Evolutionary conservation across 2,888 invertebrate genomes (phyloP).

Genomic region (Halocaridina rubra): DNA sequence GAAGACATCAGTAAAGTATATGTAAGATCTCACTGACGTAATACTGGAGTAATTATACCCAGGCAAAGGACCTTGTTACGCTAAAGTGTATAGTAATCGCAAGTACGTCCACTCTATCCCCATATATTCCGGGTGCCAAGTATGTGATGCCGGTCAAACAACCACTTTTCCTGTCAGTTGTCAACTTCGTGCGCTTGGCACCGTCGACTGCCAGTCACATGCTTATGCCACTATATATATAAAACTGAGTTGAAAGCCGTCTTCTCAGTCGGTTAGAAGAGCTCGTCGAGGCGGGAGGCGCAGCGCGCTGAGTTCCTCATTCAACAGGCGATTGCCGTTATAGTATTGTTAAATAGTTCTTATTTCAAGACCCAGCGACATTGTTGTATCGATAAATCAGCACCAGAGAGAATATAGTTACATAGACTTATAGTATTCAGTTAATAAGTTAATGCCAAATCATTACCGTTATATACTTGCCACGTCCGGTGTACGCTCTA

Average conservation of each 20-base stretch:
- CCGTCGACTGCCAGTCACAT: conserved; percentile 25
- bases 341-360: no score
- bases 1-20: background rate
- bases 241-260: background rate
- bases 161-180: background rate
- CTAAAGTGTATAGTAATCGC: background rate
- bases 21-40: background rate
- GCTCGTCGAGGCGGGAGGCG: background rate
- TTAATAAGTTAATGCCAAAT: no score
- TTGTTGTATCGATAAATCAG: no score
- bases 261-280: conserved; percentile 43
- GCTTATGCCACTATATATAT: conserved; percentile 47
- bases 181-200: conserved; percentile 26
- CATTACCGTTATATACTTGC: no score
- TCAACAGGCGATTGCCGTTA: background rate
- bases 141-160: conserved; percentile 10
- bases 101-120: background rate
- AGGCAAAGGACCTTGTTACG: background rate
- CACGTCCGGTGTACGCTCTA: no score
- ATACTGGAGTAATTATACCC: background rate
- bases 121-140: conserved; percentile 15
- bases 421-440: no score
- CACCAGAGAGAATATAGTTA: no score
- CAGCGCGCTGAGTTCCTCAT: background rate
- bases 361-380: no score